phyloP scores from a whole-genome alignment of 2,888 invertebrate species.

The Dilophus febrilis region DNA sequence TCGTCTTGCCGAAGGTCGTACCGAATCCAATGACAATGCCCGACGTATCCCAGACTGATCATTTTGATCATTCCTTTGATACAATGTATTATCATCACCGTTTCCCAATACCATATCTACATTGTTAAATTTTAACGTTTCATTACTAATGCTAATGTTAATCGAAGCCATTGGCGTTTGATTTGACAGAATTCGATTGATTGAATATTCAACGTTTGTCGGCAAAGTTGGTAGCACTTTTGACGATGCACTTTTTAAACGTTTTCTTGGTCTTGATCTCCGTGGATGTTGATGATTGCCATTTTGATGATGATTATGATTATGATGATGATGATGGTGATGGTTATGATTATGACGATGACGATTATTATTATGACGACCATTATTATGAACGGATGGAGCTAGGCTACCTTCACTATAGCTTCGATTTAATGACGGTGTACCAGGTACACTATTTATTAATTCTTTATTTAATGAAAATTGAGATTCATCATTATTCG shows the following conservation, averaged over 20 bases:
- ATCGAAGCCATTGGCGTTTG: constrained; percentile 15
- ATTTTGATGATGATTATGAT: too few relatives aligned
- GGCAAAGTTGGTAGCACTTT: constrained; percentile 16
- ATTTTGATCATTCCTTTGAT: too few relatives aligned
- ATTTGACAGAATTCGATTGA: constrained; percentile 17
- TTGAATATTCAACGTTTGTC: constrained; percentile 19
- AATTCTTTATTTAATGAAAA: background rate
- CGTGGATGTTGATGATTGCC: constrained; percentile 6
- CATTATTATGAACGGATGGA: constrained; percentile 11
- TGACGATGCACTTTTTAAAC: constrained; percentile 12
- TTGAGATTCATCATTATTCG: constrained; percentile 14
- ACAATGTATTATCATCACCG: background rate
- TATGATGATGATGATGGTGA: too few relatives aligned
- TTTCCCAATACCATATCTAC: background rate
- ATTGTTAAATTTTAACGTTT: constrained; percentile 12
- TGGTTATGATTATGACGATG: too few relatives aligned
- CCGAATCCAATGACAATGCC: constrained; percentile 16
- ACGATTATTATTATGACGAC: too few relatives aligned
- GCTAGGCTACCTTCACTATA: constrained; percentile 39
- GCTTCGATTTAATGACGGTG: constrained; percentile 30
- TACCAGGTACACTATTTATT: constrained; percentile 12
- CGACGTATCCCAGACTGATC: constrained; percentile 17
- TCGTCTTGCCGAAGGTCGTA: constrained; percentile 10
- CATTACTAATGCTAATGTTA: constrained; percentile 15
- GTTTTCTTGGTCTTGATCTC: constrained; percentile 14